Evolutionary conservation across 1,140 invertebrate species (phyloP), one percentile per base, ranked within the genome.

Genomic region (Asbolus verrucosus): DNA sequence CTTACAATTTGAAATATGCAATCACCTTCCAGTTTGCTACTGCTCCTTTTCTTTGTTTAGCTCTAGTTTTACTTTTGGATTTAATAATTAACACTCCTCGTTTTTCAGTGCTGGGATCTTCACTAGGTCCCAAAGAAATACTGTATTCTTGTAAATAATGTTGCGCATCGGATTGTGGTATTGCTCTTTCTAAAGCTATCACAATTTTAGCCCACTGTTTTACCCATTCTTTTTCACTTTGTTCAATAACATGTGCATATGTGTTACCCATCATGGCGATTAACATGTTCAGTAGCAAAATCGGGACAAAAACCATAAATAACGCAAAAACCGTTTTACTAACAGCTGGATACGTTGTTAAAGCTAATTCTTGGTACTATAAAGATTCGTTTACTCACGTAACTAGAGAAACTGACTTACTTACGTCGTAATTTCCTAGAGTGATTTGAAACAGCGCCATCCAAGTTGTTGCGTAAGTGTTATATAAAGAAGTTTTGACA

Each of bases 241-340:
- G 95, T 80, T 96, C 93, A 68, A 98, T 99, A 46, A 99, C 95
- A 74, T 98, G 93, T 1, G 97, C 96, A 79, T 98, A 99, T 0
- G 96, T 98, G 81, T 98, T 98, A 8, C 95, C 96, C 96, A 99
- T 98, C 96, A 98, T 98, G 67, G 97, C 97, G 73, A 98, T 98
- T 77, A 99, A 87, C 95, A 99, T 95, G 88, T 99, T 99, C 2
- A 98, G 87, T 73, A 99, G 84, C 11, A 99, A 84, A 76, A 99
- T 97, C 0, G 97, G 97, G 63, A 98, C 95, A 43, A 99, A 90
- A 13, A 99, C 94, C 95, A 98, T 98, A 81, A 99, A 99, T 21
- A 98, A 86, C 0, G 95, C 91, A 81, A 99, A 99, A 5, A 99
- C 94, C 0, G 94, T 90, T 84, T 98, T 98, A 0, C 93, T 92